Conservation (phyloP, 2,888 invertebrate genomes). For the Sinopyrophorus schimmeli region DNA sequence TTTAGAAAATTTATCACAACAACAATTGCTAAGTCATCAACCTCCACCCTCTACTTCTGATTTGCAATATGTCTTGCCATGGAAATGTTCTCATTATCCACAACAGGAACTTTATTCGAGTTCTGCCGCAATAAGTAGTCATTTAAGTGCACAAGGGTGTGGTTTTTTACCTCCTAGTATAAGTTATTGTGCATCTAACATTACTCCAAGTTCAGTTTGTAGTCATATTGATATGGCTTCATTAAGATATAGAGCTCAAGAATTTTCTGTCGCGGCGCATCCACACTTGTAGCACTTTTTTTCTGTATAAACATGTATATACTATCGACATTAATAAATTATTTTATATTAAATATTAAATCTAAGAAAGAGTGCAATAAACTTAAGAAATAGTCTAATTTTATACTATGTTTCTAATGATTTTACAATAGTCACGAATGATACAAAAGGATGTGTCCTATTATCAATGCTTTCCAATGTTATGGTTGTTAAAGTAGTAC, state of each 20-base stretch:
- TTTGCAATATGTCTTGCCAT: slow-evolving; percentile 53
- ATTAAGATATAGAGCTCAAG: slow-evolving; percentile 49
- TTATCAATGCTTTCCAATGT: no score
- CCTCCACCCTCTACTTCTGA: slow-evolving; percentile 40
- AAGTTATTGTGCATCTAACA: slow-evolving; percentile 45
- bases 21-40: slow-evolving; percentile 43
- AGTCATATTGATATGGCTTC: slow-evolving; percentile 48
- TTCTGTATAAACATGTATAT: no score
- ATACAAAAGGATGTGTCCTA: no score
- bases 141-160: slow-evolving; percentile 44
- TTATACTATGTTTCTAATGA: no score
- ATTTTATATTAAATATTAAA: no score
- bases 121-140: slow-evolving; percentile 39
- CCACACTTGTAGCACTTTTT: no score
- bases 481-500: no score
- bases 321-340: no score
- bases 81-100: slow-evolving; percentile 52
- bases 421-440: no score
- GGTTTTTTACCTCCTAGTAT: slow-evolving; percentile 49
- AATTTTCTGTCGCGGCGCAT: slow-evolving; percentile 45
- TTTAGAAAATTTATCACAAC: slow-evolving; percentile 34
- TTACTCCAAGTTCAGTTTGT: slow-evolving; percentile 44
- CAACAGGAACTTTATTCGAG: slow-evolving; percentile 48
- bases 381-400: no score
- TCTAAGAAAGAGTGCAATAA: no score